These are phyloP conservation scores for Globodera ellingtonae DNA, from an alignment of 1,140 invertebrate species.

Conservation along the genomic window DNA sequence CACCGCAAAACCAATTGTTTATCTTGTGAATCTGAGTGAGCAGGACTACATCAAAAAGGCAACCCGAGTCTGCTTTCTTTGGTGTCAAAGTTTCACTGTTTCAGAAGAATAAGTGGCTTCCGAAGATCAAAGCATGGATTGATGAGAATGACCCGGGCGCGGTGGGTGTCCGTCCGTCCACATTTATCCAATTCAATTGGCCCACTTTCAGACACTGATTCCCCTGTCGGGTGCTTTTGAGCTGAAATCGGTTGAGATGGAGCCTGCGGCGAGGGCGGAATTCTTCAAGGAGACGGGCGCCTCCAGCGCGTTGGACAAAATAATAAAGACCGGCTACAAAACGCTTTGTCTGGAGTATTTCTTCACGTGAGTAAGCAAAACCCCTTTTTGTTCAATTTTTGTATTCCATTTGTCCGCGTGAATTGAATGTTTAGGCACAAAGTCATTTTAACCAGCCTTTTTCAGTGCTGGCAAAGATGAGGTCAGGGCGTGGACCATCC, in stretches of 20 bases:
- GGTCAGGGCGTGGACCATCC: slow-evolving; percentile 99
- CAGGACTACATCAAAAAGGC: slow-evolving; percentile 98
- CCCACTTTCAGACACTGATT: slow-evolving; percentile 45
- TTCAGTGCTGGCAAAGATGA: slow-evolving; percentile 80
- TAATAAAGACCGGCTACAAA: slow-evolving; percentile 95
- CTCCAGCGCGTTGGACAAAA: slow-evolving; percentile 87
- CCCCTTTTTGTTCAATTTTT: too few relatives aligned
- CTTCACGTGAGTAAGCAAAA: slow-evolving; percentile 75
- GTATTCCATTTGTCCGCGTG: slow-evolving; percentile 1
- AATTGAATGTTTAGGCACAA: background rate
- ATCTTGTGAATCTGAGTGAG: slow-evolving; percentile 94
- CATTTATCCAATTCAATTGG: slow-evolving; percentile 2
- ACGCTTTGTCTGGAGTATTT: slow-evolving; percentile 90
- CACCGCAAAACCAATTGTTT: slow-evolving; percentile 97
- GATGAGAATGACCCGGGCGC: slow-evolving; percentile 94
- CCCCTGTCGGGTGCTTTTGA: slow-evolving; percentile 89
- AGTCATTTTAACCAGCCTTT: background rate
- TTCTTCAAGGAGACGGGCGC: slow-evolving; percentile 75
- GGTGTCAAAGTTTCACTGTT: slow-evolving; percentile 24
- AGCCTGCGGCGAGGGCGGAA: slow-evolving; percentile 75
- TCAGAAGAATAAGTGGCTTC: slow-evolving; percentile 74
- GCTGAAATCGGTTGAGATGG: slow-evolving; percentile 82
- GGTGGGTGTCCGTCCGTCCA: slow-evolving; percentile 81
- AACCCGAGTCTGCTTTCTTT: slow-evolving; percentile 71
- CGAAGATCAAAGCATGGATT: slow-evolving; percentile 98